Percentiles rank a stretch among this genome's conserved stretches.
Conservation (phyloP, 1,140 invertebrate species). For the Scaptomyza hsui region DNA sequence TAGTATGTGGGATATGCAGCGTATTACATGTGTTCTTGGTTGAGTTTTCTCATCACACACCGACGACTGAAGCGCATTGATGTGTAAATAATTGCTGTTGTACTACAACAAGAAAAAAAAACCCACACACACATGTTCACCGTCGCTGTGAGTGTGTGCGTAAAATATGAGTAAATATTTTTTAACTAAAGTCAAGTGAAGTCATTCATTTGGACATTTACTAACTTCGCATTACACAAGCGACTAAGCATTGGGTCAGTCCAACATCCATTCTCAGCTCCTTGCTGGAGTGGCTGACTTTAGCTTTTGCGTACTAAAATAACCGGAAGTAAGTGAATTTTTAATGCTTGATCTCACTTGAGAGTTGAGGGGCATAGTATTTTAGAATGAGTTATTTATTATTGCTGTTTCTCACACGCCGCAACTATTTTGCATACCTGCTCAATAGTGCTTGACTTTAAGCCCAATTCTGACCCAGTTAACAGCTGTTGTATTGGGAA, state of each 20-base stretch:
- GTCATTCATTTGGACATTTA: constrained; percentile 81
- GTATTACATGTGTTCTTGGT: constrained; percentile 21
- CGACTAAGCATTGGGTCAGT: constrained; percentile 66
- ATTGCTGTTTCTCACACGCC: constrained; percentile 1
- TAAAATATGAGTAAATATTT: constrained; percentile 80
- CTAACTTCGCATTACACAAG: constrained; percentile 78
- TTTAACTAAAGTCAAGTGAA: constrained; percentile 77
- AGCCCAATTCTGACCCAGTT: constrained; percentile 46
- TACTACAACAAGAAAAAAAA: constrained; percentile 37
- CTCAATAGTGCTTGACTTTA: background rate
- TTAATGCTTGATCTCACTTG: constrained; percentile 74
- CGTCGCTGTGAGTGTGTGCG: constrained; percentile 11
- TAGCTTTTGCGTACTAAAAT: constrained; percentile 81
- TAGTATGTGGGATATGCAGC: background rate
- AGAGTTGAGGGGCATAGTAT: background rate
- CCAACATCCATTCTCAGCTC: constrained; percentile 3
- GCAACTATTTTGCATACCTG: constrained; percentile 24
- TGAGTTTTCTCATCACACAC: background rate
- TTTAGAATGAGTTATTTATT: constrained; percentile 39
- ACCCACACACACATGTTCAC: constrained; percentile 62
- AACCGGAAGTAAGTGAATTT: constrained; percentile 78
- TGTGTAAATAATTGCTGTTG: constrained; percentile 68
- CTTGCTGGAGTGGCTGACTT: constrained; percentile 52
- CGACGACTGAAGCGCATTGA: constrained; percentile 49
- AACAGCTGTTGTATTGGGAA: constrained; percentile 19